These are phyloP conservation scores for Drosophila orena DNA, from an alignment of 1,140 invertebrate species.

Conservation along the genomic window DNA sequence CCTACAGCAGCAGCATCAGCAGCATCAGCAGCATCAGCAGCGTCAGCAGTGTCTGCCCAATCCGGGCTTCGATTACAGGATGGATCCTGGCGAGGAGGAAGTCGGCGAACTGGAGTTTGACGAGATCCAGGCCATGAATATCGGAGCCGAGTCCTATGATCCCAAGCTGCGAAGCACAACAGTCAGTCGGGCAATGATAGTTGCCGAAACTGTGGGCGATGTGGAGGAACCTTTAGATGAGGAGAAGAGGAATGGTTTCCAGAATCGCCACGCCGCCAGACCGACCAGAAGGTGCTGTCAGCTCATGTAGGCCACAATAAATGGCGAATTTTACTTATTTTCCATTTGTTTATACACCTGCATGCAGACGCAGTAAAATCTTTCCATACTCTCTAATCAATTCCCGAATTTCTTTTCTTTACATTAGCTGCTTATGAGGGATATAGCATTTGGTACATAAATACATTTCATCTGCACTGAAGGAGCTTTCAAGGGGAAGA, in stretches of 20 bases:
- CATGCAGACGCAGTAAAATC: slow-evolving; percentile 2
- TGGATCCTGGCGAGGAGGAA: background rate
- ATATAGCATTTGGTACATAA: too few relatives aligned
- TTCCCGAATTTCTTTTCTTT: too few relatives aligned
- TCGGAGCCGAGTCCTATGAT: slow-evolving; percentile 27
- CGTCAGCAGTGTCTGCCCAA: too few relatives aligned
- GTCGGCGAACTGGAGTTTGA: slow-evolving; percentile 21
- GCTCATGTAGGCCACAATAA: slow-evolving; percentile 10
- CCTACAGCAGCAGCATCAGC: background rate
- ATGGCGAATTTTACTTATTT: background rate
- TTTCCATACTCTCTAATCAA: background rate
- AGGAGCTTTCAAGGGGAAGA: background rate
- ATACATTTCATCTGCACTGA: background rate
- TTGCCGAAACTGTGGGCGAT: slow-evolving; percentile 23
- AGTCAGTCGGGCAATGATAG: background rate
- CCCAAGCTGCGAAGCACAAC: slow-evolving; percentile 3
- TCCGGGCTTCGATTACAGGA: background rate
- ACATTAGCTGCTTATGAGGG: too few relatives aligned
- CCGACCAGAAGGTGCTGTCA: slow-evolving; percentile 12
- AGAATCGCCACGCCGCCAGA: slow-evolving; percentile 3
- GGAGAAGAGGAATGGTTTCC: background rate
- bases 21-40: too few relatives aligned
- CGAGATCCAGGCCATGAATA: slow-evolving; percentile 30
- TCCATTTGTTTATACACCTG: slow-evolving; percentile 2
- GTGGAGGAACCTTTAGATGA: background rate